Evolutionary conservation across 2,113 vertebrate genomes (phyloP), one percentile per base, ranked within the genome.

Genomic region (Salvelinus sp.): DNA sequence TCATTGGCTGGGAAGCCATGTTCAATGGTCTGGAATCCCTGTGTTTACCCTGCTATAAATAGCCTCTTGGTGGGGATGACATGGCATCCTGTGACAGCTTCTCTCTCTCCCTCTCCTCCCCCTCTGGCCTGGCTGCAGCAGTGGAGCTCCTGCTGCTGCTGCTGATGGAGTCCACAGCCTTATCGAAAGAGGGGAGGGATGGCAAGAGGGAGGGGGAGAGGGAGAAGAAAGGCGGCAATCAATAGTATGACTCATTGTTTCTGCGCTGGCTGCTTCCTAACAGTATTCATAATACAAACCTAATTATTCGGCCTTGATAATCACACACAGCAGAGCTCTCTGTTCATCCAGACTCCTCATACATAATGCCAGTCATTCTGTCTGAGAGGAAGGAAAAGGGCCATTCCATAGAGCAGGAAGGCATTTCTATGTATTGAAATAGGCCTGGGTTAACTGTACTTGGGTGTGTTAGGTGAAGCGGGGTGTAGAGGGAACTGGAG

Each of bases 171-270:
- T 10, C 75, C 79, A 25, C 48, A 73, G 54, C 2, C 63, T 77
- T 70, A 82, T 84, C 80, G 38, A 44, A 13, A 38, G 9, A 18
- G 57, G 54, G 73, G 23, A 27, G 27, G 70, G 48, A 22, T 47
- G 71, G 69, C 65, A 63, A 64, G 62, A 57, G 73, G 38, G 70
- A 77, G 5, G 9, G 69, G 7, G n/a, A 18, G 7, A 20, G 67
- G 54, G 44, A 68, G 33, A 28, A 69, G 66, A 76, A 70, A 66
- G 77, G 76, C 3, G 70, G 86, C 81, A 79, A 92, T 93, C 92
- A 91, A 93, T 93, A 90, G 71, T 70, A 80, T 94, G 92, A 93
- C 83, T 93, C 92, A 93, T 91, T 91, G 89, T 89, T 88, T 91
- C 90, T 90, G 89, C 79, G 69, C 86, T 75, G 86, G 88, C 87